A percentile compares a stretch with the other conserved stretches of the same genome.
Evolutionary conservation across 2,888 invertebrate species (phyloP).

Genomic region (Napeogenes inachia): DNA sequence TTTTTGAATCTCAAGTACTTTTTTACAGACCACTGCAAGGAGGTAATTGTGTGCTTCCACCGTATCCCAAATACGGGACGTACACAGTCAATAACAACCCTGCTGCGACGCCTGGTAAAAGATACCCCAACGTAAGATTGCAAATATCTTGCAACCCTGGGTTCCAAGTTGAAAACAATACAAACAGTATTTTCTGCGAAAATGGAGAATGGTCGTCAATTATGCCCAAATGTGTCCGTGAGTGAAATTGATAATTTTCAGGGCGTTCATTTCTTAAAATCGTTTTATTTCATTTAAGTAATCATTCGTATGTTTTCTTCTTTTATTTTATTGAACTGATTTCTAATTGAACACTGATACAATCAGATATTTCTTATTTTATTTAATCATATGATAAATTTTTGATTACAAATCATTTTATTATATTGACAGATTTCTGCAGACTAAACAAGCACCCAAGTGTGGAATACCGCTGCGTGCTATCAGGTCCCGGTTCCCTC

Average conservation of each 20-base stretch:
- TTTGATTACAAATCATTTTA: too few species aligned
- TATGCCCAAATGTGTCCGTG: constrained; percentile 39
- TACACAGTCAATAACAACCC: constrained; percentile 41
- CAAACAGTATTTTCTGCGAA: constrained; percentile 37
- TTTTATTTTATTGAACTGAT: too few species aligned
- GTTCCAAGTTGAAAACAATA: constrained; percentile 39
- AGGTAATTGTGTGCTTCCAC: constrained; percentile 48
- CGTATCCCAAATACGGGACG: constrained; percentile 47
- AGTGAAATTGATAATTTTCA: constrained; percentile 30
- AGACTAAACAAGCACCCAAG: constrained; percentile 41
- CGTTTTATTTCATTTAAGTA: too few species aligned
- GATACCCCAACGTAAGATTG: constrained; percentile 36
- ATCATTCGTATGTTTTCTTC: too few species aligned
- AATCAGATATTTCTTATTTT: too few species aligned
- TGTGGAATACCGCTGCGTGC: constrained; percentile 44
- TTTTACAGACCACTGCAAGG: constrained; percentile 31
- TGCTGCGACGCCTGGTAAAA: constrained; percentile 39
- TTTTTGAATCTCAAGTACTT: neutral
- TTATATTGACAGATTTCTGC: constrained; percentile 43
- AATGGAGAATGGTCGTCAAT: constrained; percentile 41
- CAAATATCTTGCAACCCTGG: constrained; percentile 48
- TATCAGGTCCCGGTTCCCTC: constrained; percentile 26
- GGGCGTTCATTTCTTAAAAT: too few species aligned
- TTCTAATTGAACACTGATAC: too few species aligned
- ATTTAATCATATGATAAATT: too few species aligned